Percentiles rank a stretch among this genome's conserved stretches.
These are phyloP conservation scores for Crematogaster levior DNA, from an alignment of 2,888 invertebrate species.

Conservation along the genomic window DNA sequence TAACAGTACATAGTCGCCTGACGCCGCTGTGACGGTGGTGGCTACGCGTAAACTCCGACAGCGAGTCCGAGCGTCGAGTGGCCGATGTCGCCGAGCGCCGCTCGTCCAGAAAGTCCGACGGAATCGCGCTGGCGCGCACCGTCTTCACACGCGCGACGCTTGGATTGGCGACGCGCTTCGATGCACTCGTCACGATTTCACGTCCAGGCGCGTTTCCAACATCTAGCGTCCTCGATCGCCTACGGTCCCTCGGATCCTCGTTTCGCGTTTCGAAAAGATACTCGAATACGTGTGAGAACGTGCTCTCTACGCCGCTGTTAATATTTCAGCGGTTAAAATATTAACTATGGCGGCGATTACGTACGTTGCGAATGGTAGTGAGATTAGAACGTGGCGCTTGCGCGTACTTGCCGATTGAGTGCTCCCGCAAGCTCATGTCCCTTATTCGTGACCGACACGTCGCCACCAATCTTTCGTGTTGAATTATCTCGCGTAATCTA, in stretches of 20 bases:
- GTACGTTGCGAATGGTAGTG: slow-evolving; percentile 53
- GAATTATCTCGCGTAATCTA: slow-evolving; percentile 36
- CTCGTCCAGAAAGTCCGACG: slow-evolving; percentile 62
- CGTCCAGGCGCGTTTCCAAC: neutral
- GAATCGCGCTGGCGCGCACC: slow-evolving; percentile 7
- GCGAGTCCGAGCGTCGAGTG: too few species aligned
- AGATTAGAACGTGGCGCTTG: slow-evolving; percentile 67
- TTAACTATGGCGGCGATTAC: slow-evolving; percentile 78
- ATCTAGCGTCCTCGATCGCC: neutral
- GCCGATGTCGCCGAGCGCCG: slow-evolving; percentile 65
- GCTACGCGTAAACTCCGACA: slow-evolving; percentile 58
- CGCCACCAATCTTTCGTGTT: neutral
- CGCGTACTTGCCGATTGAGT: slow-evolving; percentile 61
- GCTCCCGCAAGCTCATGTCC: too few species aligned
- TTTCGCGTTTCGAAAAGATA: slow-evolving; percentile 21
- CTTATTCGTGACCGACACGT: neutral
- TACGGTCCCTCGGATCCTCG: neutral
- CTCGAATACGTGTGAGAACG: slow-evolving; percentile 43
- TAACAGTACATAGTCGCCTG: slow-evolving; percentile 80
- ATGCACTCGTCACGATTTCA: neutral
- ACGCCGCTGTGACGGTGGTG: slow-evolving; percentile 48
- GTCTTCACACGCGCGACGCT: neutral
- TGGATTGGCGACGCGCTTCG: too few species aligned
- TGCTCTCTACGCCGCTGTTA: slow-evolving; percentile 61
- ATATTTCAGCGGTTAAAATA: slow-evolving; percentile 74